A percentile compares a stretch with the other conserved stretches of the same genome.
Evolutionary conservation across 2,888 invertebrate genomes (phyloP).

Genomic region (Ormyrus rosae): DNA sequence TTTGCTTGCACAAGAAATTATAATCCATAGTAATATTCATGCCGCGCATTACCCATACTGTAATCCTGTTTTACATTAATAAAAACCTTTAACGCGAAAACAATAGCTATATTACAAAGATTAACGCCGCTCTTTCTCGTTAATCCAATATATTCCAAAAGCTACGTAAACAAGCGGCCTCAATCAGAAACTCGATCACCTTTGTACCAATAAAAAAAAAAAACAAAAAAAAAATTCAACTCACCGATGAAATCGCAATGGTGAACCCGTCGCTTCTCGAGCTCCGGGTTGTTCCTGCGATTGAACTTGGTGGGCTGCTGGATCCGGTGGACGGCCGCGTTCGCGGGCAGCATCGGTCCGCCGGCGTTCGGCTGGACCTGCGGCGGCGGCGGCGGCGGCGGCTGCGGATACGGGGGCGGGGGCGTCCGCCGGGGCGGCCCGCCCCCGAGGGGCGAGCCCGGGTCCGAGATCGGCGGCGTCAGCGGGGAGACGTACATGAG

Average conservation of each 20-base stretch:
- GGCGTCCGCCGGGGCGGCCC: slow-evolving; percentile 85
- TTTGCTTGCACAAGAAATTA: no score
- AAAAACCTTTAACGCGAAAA: no score
- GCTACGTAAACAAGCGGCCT: no score
- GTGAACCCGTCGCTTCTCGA: slow-evolving; percentile 96
- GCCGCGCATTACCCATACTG: no score
- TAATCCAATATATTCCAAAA: no score
- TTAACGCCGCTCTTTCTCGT: no score
- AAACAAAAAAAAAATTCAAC: not conserved
- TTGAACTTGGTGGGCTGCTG: slow-evolving; percentile 83
- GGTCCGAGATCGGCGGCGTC: slow-evolving; percentile 92
- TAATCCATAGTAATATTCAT: no score
- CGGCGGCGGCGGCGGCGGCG: slow-evolving; percentile 3
- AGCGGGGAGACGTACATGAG: slow-evolving; percentile 89
- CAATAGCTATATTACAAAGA: no score
- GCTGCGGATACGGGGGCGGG: slow-evolving; percentile 85
- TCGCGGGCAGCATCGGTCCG: not conserved
- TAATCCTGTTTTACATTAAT: no score
- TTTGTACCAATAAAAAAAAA: not conserved
- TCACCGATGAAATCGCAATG: slow-evolving; percentile 96
- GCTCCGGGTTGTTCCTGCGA: slow-evolving; percentile 95
- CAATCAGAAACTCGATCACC: no score
- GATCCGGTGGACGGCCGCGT: slow-evolving; percentile 65
- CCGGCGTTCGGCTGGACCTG: not conserved
- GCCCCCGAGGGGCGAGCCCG: slow-evolving; percentile 83